phyloP scores from a whole-genome alignment of 2,113 vertebrate species.

The Bagarius yarrelli region DNA sequence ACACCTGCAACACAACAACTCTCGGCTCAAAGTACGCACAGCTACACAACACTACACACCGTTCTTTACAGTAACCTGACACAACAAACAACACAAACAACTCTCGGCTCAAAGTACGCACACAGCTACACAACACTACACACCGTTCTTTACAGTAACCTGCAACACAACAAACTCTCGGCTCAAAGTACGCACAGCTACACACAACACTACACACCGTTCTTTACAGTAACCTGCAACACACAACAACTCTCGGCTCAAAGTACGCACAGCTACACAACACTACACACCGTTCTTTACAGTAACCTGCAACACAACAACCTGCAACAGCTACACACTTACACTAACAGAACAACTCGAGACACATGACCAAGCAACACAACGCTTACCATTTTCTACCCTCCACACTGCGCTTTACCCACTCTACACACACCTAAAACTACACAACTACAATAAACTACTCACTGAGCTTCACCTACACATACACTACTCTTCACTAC shows the following conservation, averaged over 20 bases:
- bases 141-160: not conserved
- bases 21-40: conserved; percentile 81
- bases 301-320: not conserved
- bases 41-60: not conserved
- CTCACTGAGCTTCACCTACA: no score
- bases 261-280: not conserved
- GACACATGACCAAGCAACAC: no score
- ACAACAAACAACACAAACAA: no score
- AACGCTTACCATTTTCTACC: no score
- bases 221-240: not conserved
- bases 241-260: not conserved
- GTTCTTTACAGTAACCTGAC: not conserved
- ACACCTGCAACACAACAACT: conserved; percentile 84
- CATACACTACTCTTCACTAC: no score
- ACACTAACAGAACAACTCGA: not conserved
- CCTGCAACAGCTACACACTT: not conserved
- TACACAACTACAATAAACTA: no score
- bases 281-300: not conserved
- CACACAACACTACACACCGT: no score
- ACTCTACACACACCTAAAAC: no score
- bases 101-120: no score
- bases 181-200: not conserved
- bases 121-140: not conserved
- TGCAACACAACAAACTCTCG: not conserved
- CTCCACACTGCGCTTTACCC: no score